These are phyloP conservation scores for Amazona vittata DNA, from an alignment of 2,113 vertebrate genomes.

Conservation along the genomic window DNA sequence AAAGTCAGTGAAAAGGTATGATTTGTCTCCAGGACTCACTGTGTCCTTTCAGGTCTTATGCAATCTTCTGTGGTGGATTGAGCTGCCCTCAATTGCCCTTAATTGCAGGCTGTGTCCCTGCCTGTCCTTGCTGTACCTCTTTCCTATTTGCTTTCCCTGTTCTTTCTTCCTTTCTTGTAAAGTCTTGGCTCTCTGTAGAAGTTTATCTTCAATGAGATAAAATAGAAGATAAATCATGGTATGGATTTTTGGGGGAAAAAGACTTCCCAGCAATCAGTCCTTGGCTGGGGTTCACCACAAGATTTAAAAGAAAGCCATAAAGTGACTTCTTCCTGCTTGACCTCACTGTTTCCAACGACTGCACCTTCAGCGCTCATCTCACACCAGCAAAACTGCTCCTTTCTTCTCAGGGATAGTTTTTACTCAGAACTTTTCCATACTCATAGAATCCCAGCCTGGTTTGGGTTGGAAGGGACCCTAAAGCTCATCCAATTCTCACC, in stretches of 20 bases:
- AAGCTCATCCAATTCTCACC: background rate
- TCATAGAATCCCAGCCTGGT: background rate
- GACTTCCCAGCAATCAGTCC: background rate
- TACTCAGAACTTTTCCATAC: background rate
- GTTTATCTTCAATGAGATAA: background rate
- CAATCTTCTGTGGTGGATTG: background rate
- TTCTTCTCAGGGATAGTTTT: background rate
- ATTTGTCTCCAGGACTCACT: background rate
- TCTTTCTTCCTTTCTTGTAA: background rate
- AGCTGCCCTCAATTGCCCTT: background rate
- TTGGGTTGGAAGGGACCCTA: background rate
- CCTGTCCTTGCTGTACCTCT: background rate
- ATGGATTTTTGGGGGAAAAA: background rate
- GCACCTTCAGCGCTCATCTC: background rate
- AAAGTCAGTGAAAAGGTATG: background rate
- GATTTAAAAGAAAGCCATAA: background rate
- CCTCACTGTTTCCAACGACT: background rate
- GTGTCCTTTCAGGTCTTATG: background rate
- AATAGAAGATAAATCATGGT: background rate
- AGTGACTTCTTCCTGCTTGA: background rate
- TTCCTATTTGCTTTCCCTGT: background rate
- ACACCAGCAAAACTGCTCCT: background rate
- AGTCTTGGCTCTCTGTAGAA: background rate
- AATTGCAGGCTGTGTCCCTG: background rate
- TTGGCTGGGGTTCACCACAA: background rate